phyloP scores from a whole-genome alignment of 2,113 vertebrate genomes.

The Scartelaos histophorus region DNA sequence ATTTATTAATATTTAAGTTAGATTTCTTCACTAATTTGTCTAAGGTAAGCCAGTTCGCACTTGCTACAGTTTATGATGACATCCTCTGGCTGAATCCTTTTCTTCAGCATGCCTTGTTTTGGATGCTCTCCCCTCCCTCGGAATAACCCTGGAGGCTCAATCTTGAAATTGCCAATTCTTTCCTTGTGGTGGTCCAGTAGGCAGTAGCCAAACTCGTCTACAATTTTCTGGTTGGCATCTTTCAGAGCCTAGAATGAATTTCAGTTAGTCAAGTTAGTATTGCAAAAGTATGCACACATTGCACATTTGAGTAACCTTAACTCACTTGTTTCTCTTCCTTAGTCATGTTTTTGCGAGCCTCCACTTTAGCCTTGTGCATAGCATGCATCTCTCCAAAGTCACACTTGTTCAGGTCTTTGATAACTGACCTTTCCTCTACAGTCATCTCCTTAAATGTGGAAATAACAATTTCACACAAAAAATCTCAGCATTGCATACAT shows the following conservation, averaged over 20 bases:
- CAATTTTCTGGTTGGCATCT: slow-evolving; percentile 71
- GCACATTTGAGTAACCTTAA: neutral
- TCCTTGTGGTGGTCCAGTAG: slow-evolving; percentile 68
- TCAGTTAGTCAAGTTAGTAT: neutral
- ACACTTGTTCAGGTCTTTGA: slow-evolving; percentile 76
- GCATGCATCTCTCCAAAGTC: slow-evolving; percentile 74
- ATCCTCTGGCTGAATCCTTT: slow-evolving; percentile 75
- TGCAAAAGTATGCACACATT: neutral
- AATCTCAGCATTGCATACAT: neutral
- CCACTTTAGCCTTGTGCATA: slow-evolving; percentile 76
- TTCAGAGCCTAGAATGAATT: slow-evolving; percentile 60
- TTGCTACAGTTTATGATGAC: slow-evolving; percentile 75
- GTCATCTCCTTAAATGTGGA: slow-evolving; percentile 73
- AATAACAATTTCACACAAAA: neutral
- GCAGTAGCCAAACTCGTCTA: slow-evolving; percentile 76
- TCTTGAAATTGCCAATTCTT: slow-evolving; percentile 75
- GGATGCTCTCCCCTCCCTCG: slow-evolving; percentile 72
- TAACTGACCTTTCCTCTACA: slow-evolving; percentile 68
- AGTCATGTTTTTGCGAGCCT: slow-evolving; percentile 71
- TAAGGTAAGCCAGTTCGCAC: slow-evolving; percentile 34
- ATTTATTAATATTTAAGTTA: too few species aligned
- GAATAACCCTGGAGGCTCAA: slow-evolving; percentile 72
- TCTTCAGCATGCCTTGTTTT: slow-evolving; percentile 79
- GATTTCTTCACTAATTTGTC: neutral
- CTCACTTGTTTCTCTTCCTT: slow-evolving; percentile 80